Evolutionary conservation across 1,140 invertebrate genomes (phyloP).

Genomic region (Subanguina moxae): DNA sequence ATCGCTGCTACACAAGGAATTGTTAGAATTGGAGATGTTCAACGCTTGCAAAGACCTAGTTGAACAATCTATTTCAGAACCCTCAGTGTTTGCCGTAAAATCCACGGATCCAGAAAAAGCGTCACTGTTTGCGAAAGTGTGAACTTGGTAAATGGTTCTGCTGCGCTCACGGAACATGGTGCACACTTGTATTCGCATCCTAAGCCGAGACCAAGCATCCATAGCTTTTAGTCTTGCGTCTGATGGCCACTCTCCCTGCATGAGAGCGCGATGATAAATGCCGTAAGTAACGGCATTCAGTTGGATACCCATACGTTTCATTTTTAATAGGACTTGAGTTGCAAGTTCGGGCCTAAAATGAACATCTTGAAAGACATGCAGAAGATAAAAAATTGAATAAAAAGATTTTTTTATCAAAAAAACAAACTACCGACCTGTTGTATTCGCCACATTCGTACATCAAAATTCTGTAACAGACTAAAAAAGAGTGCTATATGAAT

Average conservation of each 20-base stretch:
- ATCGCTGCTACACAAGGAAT: not conserved
- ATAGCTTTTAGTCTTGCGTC: slow-evolving; percentile 42
- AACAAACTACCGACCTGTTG: slow-evolving; percentile 61
- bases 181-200: slow-evolving; percentile 23
- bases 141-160: not conserved
- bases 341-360: slow-evolving; percentile 76
- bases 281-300: slow-evolving; percentile 97
- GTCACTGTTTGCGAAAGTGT: too few species aligned
- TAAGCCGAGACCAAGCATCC: slow-evolving; percentile 32
- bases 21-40: slow-evolving; percentile 7
- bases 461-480: slow-evolving; percentile 87
- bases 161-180: slow-evolving; percentile 15
- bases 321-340: slow-evolving; percentile 85
- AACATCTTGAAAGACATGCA: too few species aligned
- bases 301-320: slow-evolving; percentile 87
- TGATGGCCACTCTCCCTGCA: slow-evolving; percentile 52
- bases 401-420: too few species aligned
- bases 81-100: not conserved
- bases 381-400: too few species aligned
- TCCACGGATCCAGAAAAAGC: too few species aligned
- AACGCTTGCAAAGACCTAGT: not conserved
- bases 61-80: not conserved
- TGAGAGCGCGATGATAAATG: slow-evolving; percentile 67
- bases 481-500: not conserved
- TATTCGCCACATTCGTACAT: slow-evolving; percentile 96